A percentile compares a stretch with the other conserved stretches of the same genome.
Conservation (phyloP, 2,888 invertebrate genomes). For the Cinara cedri region DNA sequence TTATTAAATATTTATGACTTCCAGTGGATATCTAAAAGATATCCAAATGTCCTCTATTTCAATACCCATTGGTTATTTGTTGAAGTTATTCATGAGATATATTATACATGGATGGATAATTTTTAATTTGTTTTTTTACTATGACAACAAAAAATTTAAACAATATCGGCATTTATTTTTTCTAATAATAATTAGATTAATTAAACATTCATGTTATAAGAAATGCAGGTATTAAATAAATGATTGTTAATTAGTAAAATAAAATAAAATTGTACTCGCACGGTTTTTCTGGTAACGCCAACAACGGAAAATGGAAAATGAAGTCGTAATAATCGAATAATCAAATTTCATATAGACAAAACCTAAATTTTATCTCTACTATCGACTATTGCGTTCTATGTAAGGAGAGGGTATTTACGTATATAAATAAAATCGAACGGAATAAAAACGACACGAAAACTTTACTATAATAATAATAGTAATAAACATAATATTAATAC, state of each 20-base stretch:
- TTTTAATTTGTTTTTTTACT: constrained; percentile 1
- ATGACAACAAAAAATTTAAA: background rate
- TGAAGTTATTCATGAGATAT: too few species aligned
- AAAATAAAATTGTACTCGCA: constrained; percentile 6
- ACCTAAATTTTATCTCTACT: constrained; percentile 21
- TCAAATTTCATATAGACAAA: constrained; percentile 17
- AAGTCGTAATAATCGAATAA: constrained; percentile 19
- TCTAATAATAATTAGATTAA: background rate
- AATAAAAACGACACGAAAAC: constrained; percentile 19
- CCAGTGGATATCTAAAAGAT: too few species aligned
- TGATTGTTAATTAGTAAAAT: background rate
- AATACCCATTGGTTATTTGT: too few species aligned
- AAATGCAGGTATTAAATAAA: background rate
- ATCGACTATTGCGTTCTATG: constrained; percentile 26
- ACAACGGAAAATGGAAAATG: constrained; percentile 20
- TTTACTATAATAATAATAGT: too few species aligned
- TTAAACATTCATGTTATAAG: constrained; percentile 1
- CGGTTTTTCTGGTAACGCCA: background rate
- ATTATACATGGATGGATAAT: background rate
- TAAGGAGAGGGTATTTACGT: constrained; percentile 11
- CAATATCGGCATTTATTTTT: background rate
- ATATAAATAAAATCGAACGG: constrained; percentile 4
- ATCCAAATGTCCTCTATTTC: too few species aligned
- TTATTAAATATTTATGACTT: too few species aligned
- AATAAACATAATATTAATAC: constrained; percentile 9